phyloP scores from a whole-genome alignment of 1,140 invertebrate species.

The Trichonephila clavipes region DNA sequence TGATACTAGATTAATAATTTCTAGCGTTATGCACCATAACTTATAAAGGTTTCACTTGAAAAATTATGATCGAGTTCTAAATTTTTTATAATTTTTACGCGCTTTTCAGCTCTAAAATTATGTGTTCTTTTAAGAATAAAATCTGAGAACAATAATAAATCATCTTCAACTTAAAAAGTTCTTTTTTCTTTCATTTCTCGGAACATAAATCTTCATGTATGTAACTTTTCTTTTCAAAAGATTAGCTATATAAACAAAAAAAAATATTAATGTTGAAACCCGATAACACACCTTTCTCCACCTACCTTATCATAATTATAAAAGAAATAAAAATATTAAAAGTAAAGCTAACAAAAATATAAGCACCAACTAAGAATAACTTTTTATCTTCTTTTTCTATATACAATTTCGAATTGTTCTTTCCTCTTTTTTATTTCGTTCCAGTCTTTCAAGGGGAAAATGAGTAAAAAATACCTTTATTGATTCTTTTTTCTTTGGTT shows the following conservation, averaged over 20 bases:
- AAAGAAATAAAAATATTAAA: constrained; percentile 27
- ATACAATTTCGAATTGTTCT: constrained; percentile 6
- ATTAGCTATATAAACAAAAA: neutral
- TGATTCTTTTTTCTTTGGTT: constrained; percentile 35
- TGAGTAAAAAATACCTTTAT: constrained; percentile 51
- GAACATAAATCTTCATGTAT: constrained; percentile 24
- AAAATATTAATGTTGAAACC: constrained; percentile 31
- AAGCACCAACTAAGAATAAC: neutral
- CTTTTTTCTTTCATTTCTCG: neutral
- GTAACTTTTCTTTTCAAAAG: neutral
- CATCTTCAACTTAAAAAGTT: constrained; percentile 1
- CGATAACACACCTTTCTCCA: constrained; percentile 1
- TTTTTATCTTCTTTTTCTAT: neutral
- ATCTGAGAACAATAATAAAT: neutral
- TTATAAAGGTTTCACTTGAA: no score
- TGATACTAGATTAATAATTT: no score
- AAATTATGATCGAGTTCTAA: no score
- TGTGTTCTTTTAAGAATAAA: neutral
- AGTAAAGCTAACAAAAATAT: constrained; percentile 5
- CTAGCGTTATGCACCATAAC: no score
- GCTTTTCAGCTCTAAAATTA: no score
- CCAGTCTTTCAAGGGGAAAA: constrained; percentile 22
- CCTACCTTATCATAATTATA: constrained; percentile 23
- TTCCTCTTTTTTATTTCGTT: neutral
- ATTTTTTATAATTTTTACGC: no score